Evolutionary conservation across 2,797 vertebrate genomes (phyloP).

Genomic region (Sebastes goodei): DNA sequence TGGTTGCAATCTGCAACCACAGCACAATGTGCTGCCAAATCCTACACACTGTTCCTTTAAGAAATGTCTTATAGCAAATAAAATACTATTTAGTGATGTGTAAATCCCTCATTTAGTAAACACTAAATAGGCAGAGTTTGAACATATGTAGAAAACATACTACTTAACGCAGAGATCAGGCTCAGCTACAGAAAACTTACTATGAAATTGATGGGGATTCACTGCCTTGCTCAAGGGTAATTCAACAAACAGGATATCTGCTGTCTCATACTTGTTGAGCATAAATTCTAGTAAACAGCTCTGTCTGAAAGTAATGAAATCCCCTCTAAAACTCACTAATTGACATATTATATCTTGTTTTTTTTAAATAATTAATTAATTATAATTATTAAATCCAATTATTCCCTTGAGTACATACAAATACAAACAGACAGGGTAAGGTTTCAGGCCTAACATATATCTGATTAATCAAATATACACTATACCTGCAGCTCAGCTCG

Average conservation of each 20-base stretch:
- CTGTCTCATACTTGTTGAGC: background rate
- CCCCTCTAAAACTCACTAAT: background rate
- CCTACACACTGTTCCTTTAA: background rate
- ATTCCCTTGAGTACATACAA: background rate
- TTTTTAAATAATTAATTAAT: background rate
- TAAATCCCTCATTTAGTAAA: background rate
- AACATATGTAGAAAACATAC: background rate
- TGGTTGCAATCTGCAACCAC: too few relatives aligned
- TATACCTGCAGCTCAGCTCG: background rate
- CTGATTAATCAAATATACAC: background rate
- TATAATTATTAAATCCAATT: background rate
- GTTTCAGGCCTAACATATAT: background rate
- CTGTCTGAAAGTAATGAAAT: background rate
- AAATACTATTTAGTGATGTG: background rate
- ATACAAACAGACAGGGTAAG: background rate
- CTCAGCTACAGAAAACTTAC: background rate
- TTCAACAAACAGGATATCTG: background rate
- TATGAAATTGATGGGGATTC: background rate
- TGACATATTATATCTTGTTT: background rate
- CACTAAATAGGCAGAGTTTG: background rate
- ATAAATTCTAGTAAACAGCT: background rate
- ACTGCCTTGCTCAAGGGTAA: background rate
- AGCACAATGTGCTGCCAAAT: too few relatives aligned
- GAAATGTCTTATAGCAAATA: background rate
- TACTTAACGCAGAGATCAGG: background rate